phyloP scores from a whole-genome alignment of 2,797 vertebrate genomes.

The Picus viridis region DNA sequence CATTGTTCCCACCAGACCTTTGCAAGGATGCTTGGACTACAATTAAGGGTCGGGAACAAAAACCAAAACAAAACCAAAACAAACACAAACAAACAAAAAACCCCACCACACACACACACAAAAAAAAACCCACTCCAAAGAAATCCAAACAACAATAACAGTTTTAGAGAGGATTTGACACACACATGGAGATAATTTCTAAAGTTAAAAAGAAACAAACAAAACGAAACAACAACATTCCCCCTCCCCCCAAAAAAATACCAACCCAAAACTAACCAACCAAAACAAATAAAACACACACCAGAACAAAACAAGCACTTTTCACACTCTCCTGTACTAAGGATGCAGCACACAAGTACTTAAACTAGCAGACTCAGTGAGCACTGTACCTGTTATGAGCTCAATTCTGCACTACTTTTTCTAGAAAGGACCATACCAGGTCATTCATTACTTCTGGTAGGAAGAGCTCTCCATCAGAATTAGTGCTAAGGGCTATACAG shows the following conservation, averaged over 20 bases:
- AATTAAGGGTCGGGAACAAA: background rate
- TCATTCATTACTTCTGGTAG: background rate
- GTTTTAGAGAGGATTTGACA: background rate
- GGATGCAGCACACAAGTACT: background rate
- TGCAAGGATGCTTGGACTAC: background rate
- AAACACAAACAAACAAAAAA: too few relatives aligned
- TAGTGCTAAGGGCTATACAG: background rate
- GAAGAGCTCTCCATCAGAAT: background rate
- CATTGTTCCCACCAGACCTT: background rate
- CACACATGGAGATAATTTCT: background rate
- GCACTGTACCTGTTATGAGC: background rate
- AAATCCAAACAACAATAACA: background rate
- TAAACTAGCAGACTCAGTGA: background rate
- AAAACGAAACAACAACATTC: background rate
- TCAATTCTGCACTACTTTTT: background rate
- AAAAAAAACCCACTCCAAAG: too few relatives aligned
- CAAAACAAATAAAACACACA: background rate
- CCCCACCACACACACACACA: too few relatives aligned
- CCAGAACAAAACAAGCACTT: background rate
- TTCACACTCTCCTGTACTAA: background rate
- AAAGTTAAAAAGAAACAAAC: background rate
- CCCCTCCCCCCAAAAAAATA: too few relatives aligned
- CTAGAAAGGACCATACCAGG: background rate
- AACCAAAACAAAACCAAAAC: too few relatives aligned
- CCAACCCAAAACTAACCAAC: too few relatives aligned